Base-by-base conservation (phyloP, 64 coral and sea anemone genomes). In the Porites australiensis region DNA sequence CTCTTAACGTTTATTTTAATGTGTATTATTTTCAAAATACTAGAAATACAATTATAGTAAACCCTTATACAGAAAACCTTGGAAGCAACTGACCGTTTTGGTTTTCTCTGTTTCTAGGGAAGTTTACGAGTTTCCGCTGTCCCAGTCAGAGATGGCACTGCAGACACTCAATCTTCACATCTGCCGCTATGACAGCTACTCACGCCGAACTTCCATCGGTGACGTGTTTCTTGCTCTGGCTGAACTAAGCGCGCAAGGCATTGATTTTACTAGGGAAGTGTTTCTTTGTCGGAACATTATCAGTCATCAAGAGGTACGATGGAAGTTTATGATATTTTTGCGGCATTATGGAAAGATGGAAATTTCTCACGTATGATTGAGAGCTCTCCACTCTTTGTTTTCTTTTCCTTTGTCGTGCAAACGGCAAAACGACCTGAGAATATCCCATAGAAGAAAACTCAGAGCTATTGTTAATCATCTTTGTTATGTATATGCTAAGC, bases 201-300 rank as follows among this genome's bases (percentile, higher is more conserved):
- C 98, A 4, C 88, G 94, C 6, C 82, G 79, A 44, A 90, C 75
- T 46, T 81, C 75, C 5, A 77, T 99, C 13, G 98, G 98, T 22
- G 98, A 99, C 15, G 98, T 99, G 27, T 99, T 96, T 63, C 77
- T 99, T n/a, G 94, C 98, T 44, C 55, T 99, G 27, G 98, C 98
- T 6, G 98, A 99, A 67, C 88, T 99, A 43, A 92, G 94, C 2
- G 98, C 98, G 4, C 94, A 99, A 77, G 94, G 94, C 23, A 96
- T 99, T 58, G 98, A 99, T 91, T 90, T 96, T 10, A 99, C 87
- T 3, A 90, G 77, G 58, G 98, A 99, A 14, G 94, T 96, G n/a
- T 99, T 94, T 83, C 82, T 99, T 15, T 93, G 94, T 77, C 79
- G 92, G 46, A 93, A 96, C 15, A 96, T 99, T 16, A 95, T 96